These are phyloP conservation scores for Carcharodon carcharias DNA, from an alignment of 2,797 vertebrate species.

Conservation along the genomic window DNA sequence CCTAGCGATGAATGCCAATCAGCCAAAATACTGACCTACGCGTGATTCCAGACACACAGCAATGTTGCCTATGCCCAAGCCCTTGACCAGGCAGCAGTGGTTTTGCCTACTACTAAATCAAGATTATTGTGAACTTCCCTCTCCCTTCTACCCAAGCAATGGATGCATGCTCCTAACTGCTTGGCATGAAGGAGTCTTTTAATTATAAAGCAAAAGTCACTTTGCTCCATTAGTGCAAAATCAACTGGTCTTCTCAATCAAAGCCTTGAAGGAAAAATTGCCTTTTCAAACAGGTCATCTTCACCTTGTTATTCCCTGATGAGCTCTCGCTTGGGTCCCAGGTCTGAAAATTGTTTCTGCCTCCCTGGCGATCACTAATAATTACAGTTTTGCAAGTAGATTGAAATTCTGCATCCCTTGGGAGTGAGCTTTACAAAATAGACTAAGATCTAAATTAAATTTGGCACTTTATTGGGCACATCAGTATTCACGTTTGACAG, in stretches of 20 bases:
- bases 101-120: background rate
- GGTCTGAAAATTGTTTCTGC: constrained; percentile 26
- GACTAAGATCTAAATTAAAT: constrained; percentile 33
- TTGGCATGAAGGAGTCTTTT: background rate
- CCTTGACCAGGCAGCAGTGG: background rate
- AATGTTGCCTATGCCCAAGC: background rate
- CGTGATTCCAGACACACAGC: too few relatives aligned
- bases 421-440: constrained; percentile 6
- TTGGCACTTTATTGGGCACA: constrained; percentile 33
- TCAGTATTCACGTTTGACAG: background rate
- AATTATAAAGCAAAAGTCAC: background rate
- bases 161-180: background rate
- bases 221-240: background rate
- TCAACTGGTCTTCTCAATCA: background rate
- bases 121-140: background rate
- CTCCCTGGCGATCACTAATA: constrained; percentile 19
- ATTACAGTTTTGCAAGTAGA: constrained; percentile 35
- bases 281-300: background rate
- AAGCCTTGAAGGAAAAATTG: background rate
- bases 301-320: constrained; percentile 24
- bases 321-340: background rate
- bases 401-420: constrained; percentile 15
- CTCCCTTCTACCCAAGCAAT: background rate
- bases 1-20: background rate
- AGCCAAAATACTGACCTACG: background rate